Base-by-base conservation (phyloP, 53 echinoderm and acorn worm species). In the Antedon mediterranea region DNA sequence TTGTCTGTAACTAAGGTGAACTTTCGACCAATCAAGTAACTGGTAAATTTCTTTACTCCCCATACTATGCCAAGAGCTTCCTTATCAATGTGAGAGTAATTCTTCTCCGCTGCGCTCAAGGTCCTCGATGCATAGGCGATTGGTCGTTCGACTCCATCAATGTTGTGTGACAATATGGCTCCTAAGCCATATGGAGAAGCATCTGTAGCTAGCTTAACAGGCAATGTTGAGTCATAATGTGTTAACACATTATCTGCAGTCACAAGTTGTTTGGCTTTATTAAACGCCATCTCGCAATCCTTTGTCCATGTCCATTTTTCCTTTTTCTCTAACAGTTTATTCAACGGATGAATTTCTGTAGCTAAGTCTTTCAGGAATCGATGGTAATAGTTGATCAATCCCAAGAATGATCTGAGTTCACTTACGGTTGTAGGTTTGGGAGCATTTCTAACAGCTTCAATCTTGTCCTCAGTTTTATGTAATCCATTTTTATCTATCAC, bases 391-490 rank as follows among this genome's bases (percentile, higher is more conserved):
- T 57, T 57, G 7, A 57, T 57, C 20, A 57, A 26, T 57, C 57
- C 73, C 42, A 80, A 31, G 79, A 79, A 79, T 31, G 32, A 71
- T n/a, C 79, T 32, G 31, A 80, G 41, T 9, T 80, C 32, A 31
- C 80, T 80, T 30, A 72, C 73, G 72, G 15, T 33, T 4, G 80
- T 72, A 30, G 80, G 73, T 13, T 28, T 20, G 72, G 73, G 80
- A 6, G 73, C 80, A 72, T 32, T 80, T 29, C 32, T 78, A 31
- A 80, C 30, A 0, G 72, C 73, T 72, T 80, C 32, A 32, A 73
- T 80, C 28, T 80, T 80, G 27, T 80, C 73, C 30, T 80, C 27
- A 14, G 73, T 73, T 72, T 80, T 80, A 28, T 80, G 72, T 18
- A 80, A 42, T 33, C 80, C 41, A 28, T 72, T 26, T 30, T 34